These are phyloP conservation scores for Thumatha senex DNA, from an alignment of 2,888 invertebrate species.

Conservation along the genomic window DNA sequence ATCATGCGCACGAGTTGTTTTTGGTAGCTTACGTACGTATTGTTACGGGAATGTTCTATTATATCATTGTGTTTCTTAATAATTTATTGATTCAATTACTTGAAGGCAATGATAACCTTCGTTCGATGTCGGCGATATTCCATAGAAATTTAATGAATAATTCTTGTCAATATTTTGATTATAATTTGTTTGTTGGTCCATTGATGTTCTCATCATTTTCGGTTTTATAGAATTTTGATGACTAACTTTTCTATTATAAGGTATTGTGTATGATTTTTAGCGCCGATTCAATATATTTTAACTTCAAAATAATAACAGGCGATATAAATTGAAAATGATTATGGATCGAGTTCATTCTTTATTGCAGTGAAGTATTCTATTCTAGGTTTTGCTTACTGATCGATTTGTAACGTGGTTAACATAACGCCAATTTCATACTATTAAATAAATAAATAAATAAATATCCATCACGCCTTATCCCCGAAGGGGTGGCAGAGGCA, in stretches of 20 bases:
- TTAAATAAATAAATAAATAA: too few species aligned
- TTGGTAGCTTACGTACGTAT: slow-evolving; percentile 30
- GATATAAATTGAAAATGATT: too few species aligned
- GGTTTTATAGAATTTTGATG: background rate
- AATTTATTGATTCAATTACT: slow-evolving; percentile 23
- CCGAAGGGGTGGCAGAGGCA: too few species aligned
- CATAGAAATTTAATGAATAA: slow-evolving; percentile 11
- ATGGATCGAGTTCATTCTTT: too few species aligned
- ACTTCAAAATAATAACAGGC: background rate
- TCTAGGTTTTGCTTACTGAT: too few species aligned
- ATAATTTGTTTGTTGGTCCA: slow-evolving; percentile 7
- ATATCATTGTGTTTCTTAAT: slow-evolving; percentile 21
- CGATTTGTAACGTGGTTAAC: too few species aligned
- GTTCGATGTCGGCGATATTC: background rate
- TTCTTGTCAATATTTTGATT: slow-evolving; percentile 3
- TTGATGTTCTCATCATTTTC: background rate
- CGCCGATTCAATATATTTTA: background rate
- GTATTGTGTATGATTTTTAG: background rate
- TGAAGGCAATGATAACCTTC: background rate
- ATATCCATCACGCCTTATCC: too few species aligned
- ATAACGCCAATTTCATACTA: too few species aligned
- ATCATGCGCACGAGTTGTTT: slow-evolving; percentile 50
- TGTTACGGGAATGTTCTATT: slow-evolving; percentile 30
- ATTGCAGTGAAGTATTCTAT: too few species aligned
- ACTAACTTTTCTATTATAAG: background rate